Evolutionary conservation across 2,113 vertebrate genomes (phyloP).

Genomic region (Benitochromis conjunctus): DNA sequence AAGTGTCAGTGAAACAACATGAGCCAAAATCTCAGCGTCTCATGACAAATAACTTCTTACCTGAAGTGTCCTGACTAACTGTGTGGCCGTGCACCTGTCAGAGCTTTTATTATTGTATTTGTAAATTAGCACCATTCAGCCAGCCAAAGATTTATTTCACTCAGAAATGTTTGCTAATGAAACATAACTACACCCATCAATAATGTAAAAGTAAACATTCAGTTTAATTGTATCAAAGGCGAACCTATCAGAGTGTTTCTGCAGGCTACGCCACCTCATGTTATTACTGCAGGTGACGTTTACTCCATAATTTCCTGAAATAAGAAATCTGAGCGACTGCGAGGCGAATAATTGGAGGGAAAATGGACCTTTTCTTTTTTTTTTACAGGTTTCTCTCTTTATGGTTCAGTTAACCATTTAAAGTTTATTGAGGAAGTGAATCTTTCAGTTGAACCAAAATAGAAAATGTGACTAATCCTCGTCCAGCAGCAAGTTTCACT

Average conservation of each 20-base stretch:
- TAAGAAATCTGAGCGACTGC: neutral
- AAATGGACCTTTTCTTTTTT: neutral
- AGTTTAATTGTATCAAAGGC: neutral
- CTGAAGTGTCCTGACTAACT: neutral
- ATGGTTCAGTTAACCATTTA: neutral
- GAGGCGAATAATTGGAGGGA: neutral
- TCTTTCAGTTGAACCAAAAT: neutral
- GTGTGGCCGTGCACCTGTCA: neutral
- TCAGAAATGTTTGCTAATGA: neutral
- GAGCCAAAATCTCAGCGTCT: neutral
- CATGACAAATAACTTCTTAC: neutral
- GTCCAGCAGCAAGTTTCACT: neutral
- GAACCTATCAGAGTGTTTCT: neutral
- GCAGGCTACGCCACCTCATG: neutral
- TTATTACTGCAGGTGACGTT: neutral
- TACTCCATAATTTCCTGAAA: neutral
- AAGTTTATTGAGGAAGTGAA: neutral
- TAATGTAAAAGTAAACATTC: neutral
- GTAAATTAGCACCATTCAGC: neutral
- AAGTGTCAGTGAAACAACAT: neutral
- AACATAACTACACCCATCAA: neutral
- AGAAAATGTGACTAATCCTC: neutral
- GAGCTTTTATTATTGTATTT: neutral
- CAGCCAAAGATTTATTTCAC: neutral
- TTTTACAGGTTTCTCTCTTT: neutral